Evolutionary conservation across 2,888 invertebrate genomes (phyloP).

Genomic region (Agonopterix subpropinquella): DNA sequence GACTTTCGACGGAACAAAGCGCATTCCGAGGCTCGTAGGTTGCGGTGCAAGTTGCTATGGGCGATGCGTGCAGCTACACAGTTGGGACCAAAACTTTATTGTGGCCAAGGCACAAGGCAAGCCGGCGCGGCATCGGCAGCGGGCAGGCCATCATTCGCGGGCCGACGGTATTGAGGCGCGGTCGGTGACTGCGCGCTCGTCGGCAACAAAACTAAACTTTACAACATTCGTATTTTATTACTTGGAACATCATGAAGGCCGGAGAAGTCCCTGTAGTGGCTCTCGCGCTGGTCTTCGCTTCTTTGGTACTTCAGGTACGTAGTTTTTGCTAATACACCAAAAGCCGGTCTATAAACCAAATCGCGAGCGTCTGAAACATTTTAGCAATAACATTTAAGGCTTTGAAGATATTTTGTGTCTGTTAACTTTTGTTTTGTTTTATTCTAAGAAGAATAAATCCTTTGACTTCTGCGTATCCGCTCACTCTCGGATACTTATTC

Average conservation of each 20-base stretch:
- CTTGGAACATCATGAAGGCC: constrained; percentile 46
- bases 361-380: constrained; percentile 20
- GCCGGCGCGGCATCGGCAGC: constrained; percentile 16
- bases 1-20: constrained; percentile 22
- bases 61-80: constrained; percentile 19
- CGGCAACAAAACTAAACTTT: constrained; percentile 39
- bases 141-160: constrained; percentile 52
- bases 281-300: constrained; percentile 40
- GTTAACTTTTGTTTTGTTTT: too few relatives aligned
- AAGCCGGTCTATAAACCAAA: constrained; percentile 2
- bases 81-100: constrained; percentile 29
- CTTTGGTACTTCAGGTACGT: constrained; percentile 29
- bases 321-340: constrained; percentile 1
- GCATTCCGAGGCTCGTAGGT: constrained; percentile 36
- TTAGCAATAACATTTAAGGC: constrained; percentile 26
- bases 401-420: too few relatives aligned
- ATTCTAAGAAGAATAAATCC: too few relatives aligned
- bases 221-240: constrained; percentile 31
- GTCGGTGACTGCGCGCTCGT: constrained; percentile 48
- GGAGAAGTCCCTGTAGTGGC: constrained; percentile 35
- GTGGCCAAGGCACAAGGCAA: constrained; percentile 27
- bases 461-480: too few relatives aligned
- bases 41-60: constrained; percentile 20
- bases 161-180: constrained; percentile 54
- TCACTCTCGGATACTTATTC: too few relatives aligned